Percentiles rank a stretch among this genome's conserved stretches.
These are phyloP conservation scores for Odontothrips loti DNA, from an alignment of 2,888 invertebrate genomes.

Conservation along the genomic window DNA sequence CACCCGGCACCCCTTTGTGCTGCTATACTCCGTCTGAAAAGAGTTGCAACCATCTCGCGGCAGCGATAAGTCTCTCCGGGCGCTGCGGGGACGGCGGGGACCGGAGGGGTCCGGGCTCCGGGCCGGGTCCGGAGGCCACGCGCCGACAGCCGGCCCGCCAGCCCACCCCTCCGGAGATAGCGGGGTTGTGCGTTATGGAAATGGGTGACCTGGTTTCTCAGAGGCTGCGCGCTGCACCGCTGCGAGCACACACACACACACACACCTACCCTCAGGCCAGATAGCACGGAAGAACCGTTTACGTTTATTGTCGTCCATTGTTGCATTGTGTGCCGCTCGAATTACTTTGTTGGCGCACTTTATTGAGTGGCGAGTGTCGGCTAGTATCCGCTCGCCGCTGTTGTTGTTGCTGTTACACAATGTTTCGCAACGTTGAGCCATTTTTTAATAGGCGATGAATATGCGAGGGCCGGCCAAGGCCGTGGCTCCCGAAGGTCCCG, in stretches of 20 bases:
- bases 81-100: neutral
- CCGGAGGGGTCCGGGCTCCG: neutral
- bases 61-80: neutral
- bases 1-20: no score
- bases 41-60: neutral
- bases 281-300: slow-evolving; percentile 2
- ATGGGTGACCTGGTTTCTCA: slow-evolving; percentile 9
- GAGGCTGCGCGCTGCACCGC: no score
- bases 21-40: neutral
- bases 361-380: neutral
- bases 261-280: neutral
- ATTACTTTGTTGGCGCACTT: slow-evolving; percentile 19
- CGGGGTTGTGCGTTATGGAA: neutral
- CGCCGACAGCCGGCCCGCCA: neutral
- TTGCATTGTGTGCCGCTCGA: slow-evolving; percentile 4
- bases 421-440: neutral
- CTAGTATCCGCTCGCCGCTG: neutral
- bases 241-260: no score
- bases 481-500: slow-evolving; percentile 4
- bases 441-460: slow-evolving; percentile 7
- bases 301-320: slow-evolving; percentile 12
- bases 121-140: neutral
- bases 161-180: neutral
- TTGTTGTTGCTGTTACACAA: neutral
- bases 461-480: neutral